These are phyloP conservation scores for Lamprotornis superbus DNA, from an alignment of 2,113 vertebrate species.

Conservation along the genomic window DNA sequence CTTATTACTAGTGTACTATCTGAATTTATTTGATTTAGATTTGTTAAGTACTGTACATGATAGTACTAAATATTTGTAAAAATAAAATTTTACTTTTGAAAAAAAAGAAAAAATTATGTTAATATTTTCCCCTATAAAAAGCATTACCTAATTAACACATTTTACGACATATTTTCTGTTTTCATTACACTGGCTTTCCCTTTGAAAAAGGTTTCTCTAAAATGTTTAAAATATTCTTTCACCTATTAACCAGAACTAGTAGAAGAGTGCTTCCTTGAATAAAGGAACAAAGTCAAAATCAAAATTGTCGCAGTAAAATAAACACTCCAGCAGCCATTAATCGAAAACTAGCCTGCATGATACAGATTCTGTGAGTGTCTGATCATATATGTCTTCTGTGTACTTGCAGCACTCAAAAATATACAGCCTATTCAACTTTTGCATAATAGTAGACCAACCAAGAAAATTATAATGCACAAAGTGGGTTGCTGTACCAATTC, in stretches of 20 bases:
- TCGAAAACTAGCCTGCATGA: neutral
- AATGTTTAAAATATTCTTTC: neutral
- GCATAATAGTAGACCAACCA: neutral
- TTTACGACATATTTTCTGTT: neutral
- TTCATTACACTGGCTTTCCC: neutral
- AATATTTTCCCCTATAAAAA: neutral
- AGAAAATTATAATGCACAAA: neutral
- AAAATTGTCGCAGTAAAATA: neutral
- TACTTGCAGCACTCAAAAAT: neutral
- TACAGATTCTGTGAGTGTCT: neutral
- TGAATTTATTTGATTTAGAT: neutral
- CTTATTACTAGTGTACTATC: neutral
- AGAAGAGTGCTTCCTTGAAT: neutral
- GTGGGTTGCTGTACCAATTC: neutral
- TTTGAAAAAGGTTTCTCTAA: neutral
- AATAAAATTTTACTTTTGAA: neutral
- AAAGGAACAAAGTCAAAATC: neutral
- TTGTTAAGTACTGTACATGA: neutral
- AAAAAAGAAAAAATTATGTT: rapidly evolving
- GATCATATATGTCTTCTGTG: neutral
- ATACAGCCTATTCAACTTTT: neutral
- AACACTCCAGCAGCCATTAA: neutral
- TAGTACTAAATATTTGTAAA: neutral
- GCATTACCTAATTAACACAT: neutral
- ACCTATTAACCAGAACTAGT: neutral